Percentiles rank a stretch among this genome's conserved stretches.
phyloP scores from a whole-genome alignment of 2,113 vertebrate species.

The Capreolus pygargus region DNA sequence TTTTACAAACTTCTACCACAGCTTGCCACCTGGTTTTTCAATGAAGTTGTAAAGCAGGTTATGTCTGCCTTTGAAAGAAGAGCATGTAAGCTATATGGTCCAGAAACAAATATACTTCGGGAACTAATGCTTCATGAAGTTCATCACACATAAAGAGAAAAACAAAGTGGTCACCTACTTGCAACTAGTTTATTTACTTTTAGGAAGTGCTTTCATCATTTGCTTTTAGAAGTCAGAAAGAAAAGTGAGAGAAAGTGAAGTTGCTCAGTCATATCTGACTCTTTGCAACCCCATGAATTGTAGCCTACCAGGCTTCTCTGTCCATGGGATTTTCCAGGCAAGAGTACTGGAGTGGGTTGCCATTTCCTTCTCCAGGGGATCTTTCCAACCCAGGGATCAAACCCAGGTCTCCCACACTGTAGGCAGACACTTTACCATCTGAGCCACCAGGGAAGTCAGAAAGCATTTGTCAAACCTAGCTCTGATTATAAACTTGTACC shows the following conservation, averaged over 20 bases:
- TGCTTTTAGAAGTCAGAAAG: conserved; percentile 46
- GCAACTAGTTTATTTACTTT: conserved; percentile 42
- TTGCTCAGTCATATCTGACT: background rate
- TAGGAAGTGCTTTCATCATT: conserved; percentile 44
- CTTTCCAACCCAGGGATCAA: background rate
- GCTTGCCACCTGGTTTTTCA: conserved; percentile 92
- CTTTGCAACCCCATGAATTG: background rate
- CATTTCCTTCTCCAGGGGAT: background rate
- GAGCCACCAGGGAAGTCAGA: background rate
- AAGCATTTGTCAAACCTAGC: conserved; percentile 52
- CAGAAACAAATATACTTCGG: conserved; percentile 90
- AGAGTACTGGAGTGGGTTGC: background rate
- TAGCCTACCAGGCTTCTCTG: background rate
- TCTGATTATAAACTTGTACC: conserved; percentile 53
- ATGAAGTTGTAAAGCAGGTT: conserved; percentile 97
- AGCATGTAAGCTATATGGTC: conserved; percentile 86
- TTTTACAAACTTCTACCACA: conserved; percentile 95
- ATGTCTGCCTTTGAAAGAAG: conserved; percentile 93
- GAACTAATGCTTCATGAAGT: conserved; percentile 94
- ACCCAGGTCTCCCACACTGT: background rate
- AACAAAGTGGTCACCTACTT: background rate
- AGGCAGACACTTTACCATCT: background rate
- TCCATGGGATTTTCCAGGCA: background rate
- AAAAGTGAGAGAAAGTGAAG: background rate
- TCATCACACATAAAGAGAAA: conserved; percentile 86